Base-by-base conservation (phyloP, 1,140 invertebrate species). In the Ooceraea biroi region DNA sequence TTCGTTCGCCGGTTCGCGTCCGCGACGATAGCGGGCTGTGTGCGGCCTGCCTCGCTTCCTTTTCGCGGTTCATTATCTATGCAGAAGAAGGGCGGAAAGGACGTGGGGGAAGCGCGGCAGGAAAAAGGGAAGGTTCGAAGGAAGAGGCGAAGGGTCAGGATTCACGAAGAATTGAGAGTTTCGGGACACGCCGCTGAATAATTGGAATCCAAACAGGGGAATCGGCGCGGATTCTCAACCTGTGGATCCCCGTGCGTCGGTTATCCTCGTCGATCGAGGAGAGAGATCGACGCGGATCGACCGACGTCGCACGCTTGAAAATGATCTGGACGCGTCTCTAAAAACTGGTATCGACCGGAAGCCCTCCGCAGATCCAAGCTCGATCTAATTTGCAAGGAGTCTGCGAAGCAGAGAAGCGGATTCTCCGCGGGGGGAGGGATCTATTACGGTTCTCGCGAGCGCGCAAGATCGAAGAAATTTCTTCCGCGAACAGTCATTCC, bases 201-300 rank as follows among this genome's bases (percentile, higher is more conserved):
- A 88, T 88, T 88, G 80, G 74, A 41, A 82, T 88, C 86, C 85
- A 66, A 71, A 82, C 72, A 89, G 61, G 69, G 60, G 60, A 85
- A 77, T 77, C 65, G 50, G 44, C 74, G 52, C 36, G 50, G 80
- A 87, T 72, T 85, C 71, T 89, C 85, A 83, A 72, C 85, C 19
- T 85, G 69, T 41, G 80, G 78, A 52, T 78, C 73, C 44, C 7
- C 36, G 36, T n/a, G 36, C 36, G 36, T 17, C 41, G 19, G 12
- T 72, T 57, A 27, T 69, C 5, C 14, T 60, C 58, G 12, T 19
- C n/a, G 19, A 57, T 36, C 30, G 60, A 1, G 3, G 22, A 55
- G 27, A 69, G 50, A 80, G 19, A 50, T 76, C 17, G 22, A 36
- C 11, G 14, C 5, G 17, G 14, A 25, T 2, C 36, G 36, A 1